Base-by-base conservation (phyloP, 2,888 invertebrate genomes). In the Ditula angustiorana region DNA sequence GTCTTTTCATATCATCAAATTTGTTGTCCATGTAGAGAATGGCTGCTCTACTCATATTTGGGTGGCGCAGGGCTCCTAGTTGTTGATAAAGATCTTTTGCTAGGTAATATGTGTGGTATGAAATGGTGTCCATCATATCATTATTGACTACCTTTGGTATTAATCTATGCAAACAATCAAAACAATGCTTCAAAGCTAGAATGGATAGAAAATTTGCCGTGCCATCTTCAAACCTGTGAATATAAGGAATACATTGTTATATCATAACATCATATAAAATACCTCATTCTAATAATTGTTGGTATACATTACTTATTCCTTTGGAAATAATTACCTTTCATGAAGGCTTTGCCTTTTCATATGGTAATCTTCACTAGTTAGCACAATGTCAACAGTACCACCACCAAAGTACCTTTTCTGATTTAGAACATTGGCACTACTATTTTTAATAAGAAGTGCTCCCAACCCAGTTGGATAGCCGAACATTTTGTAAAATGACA, bases 401-500 rank as follows among this genome's bases (percentile, higher is more conserved):
- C 99, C 99, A 19, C 99, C 99, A 92, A 97, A 99, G 85, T 97
- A 99, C 59, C 84, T 90, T 79, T 96, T 96, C 50, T 92, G 86
- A 65, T 93, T 90, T 68, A 98, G 87, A 7, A 95, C 86, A 76
- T 90, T 67, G 35, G 89, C 87, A 80, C 95, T 95, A 19, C 86
- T 81, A 79, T 96, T 96, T 77, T 93, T 95, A 0, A 99, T 96
- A 61, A 99, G 81, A 19, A 99, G 84, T 10, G 98, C 98, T 28
- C 99, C 99, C 16, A 99, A 90, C 2, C 99, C 99, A 56, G 99
- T 99, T 1, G 99, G 99, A 85, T 96, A 99, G 19, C 95, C 95
- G 92, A 99, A 99, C 78, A 99, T 96, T 93, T 99, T 99, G 89
- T 99, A 99, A 92, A 99, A 99, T 0, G 99, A 99, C 16, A 99